These are phyloP conservation scores for Lysiphlebus fabarum DNA, from an alignment of 1,140 invertebrate species.

Conservation along the genomic window DNA sequence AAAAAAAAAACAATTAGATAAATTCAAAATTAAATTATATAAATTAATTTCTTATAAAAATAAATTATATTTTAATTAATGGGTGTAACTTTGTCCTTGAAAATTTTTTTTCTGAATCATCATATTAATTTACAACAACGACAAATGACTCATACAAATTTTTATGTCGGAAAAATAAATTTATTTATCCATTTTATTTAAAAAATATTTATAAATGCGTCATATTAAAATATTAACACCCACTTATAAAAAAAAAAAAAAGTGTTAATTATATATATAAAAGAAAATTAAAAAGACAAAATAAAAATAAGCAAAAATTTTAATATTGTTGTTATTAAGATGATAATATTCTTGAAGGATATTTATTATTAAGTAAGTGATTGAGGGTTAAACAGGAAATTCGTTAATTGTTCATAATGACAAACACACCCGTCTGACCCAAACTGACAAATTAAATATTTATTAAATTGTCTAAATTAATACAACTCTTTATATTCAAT, in stretches of 20 bases:
- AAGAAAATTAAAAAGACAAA: too few species aligned
- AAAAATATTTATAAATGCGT: too few species aligned
- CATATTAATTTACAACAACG: conserved; percentile 8
- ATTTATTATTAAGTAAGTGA: neutral
- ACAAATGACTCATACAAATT: conserved; percentile 2
- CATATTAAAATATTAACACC: too few species aligned
- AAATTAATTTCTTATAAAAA: neutral
- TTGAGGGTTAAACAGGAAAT: conserved; percentile 15
- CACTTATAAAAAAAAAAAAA: too few species aligned
- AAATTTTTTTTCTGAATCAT: neutral
- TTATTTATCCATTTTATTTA: too few species aligned
- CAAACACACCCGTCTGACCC: neutral
- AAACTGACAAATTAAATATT: conserved; percentile 4
- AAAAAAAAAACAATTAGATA: too few species aligned
- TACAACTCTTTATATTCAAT: neutral
- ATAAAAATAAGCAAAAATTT: neutral
- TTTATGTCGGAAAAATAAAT: neutral
- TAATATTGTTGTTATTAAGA: too few species aligned
- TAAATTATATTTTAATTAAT: conserved; percentile 4
- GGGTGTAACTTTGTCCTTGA: conserved; percentile 15
- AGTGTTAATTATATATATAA: neutral
- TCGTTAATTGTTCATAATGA: conserved; percentile 20
- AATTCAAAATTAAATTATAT: too few species aligned
- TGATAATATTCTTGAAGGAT: too few species aligned
- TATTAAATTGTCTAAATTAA: conserved; percentile 5